Base-by-base conservation (phyloP, 2,888 invertebrate genomes). In the Rhagium mordax region DNA sequence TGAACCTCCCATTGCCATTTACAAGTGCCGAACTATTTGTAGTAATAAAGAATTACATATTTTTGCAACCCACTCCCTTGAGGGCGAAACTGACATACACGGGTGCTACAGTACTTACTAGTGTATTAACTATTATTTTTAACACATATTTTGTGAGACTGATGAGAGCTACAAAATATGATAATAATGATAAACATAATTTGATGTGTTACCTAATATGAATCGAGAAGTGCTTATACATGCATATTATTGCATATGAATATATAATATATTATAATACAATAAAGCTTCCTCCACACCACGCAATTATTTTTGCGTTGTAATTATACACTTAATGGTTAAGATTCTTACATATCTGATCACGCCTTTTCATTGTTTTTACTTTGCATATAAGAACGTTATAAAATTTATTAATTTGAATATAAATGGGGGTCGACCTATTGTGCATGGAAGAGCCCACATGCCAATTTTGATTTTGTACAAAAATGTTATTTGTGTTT, bases 311-410 rank as follows among this genome's bases (percentile, higher is more conserved):
- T 57, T 57, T 24, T 57, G 16, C 16, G 15, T 57, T 57, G n/a
- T 53, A 53, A 53, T 53, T 53, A 53, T 53, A 13, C 24, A 21
- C 5, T 53, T 41, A 51, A 20, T 51, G 20, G 57, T 8, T 57
- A 57, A 24, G 57, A 57, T 27, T 15, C 29, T 57, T 27, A 29
- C 27, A 57, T 15, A 29, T 57, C 29, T 24, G n/a, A 57, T 10
- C 29, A 57, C 57, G 29, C 57, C 57, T 57, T 13, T 29, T 29
- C 29, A 57, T 57, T 57, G 57, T 57, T 57, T 57, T 57, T 16
- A 24, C 57, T 57, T 57, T 57, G 27, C 27, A 15, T 57, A 29
- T 57, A 29, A 29, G 29, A 57, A 4, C 7, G 21, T 20, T 53
- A 53, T 53, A 21, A n/a, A n/a, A n/a, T 16, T 15, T 53, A 21